Base-by-base conservation (phyloP, 1,140 invertebrate genomes). In the Solenopsis invicta region DNA sequence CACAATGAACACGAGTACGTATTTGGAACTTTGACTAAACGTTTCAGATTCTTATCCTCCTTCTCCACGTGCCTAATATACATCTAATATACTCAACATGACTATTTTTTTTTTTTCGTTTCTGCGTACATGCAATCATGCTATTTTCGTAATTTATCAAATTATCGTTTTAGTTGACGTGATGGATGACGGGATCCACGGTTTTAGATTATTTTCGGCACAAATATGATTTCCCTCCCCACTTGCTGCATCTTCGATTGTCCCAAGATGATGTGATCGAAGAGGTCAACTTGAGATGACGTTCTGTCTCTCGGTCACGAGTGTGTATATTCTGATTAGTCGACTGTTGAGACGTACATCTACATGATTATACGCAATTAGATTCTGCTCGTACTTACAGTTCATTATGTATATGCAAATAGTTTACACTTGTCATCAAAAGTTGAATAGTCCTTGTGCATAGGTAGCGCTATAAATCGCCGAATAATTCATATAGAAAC, bases 21-120 rank as follows among this genome's bases (percentile, higher is more conserved):
- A 88, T 90, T 59, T 88, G 85, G 50, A 62, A 41, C n/a, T n/a
- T n/a, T 85, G 69, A 59, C 18, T 76, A 76, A 82, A 87, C 77
- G 66, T 62, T 64, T 78, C 37, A 75, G 61, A 66, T 56, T 82
- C 8, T 87, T 50, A 71, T 56, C n/a, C n/a, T n/a, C 21, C 59
- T 61, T 61, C 54, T 1, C 72, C 66, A 48, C 37, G 21, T 81
- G 62, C 56, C 61, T 75, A 76, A 86, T 82, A 82, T 88, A 90
- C n/a, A n/a, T 1, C 16, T 56, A 52, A 74, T 29, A 62, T 21
- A 4, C 16, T 13, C 4, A n/a, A 45, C 37, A 71, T 12, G 16
- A 16, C 21, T 37, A 9, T 41, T 34, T 0, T 24, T n/a, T 29
- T 81, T 71, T 21, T 52, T 18, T 56, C 21, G 37, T 41, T 29